Percentiles rank a stretch among this genome's conserved stretches.
Evolutionary conservation across 30 jellyfish, hydroid and myxozoan species (phyloP).

Genomic region (Mastigias papua): DNA sequence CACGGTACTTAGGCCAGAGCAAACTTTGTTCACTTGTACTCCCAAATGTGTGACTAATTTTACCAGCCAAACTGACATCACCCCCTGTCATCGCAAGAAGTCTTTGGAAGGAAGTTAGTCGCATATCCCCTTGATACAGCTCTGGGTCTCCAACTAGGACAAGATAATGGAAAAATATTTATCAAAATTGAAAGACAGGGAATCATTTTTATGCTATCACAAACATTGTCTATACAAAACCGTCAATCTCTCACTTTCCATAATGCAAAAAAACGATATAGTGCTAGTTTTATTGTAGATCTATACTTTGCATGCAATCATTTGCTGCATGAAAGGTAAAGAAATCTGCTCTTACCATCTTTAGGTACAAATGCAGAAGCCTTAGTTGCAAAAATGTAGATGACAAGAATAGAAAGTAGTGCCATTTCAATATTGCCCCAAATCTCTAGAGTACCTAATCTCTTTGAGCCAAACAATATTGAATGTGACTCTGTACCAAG

Average conservation of each 20-base stretch:
- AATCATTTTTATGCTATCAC: background rate
- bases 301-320: background rate
- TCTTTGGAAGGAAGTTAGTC: conserved; percentile 83
- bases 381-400: background rate
- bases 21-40: conserved; percentile 70
- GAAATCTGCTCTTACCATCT: conserved; percentile 14
- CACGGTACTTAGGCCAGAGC: conserved; percentile 83
- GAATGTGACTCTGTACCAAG: too few relatives aligned
- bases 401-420: background rate
- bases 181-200: too few relatives aligned
- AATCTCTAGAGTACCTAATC: too few relatives aligned
- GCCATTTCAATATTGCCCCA: too few relatives aligned
- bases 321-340: background rate
- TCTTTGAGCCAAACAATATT: background rate
- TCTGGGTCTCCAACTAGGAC: conserved; percentile 61
- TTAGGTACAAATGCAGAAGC: conserved; percentile 24
- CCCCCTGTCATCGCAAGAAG: conserved; percentile 85
- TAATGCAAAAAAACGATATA: too few relatives aligned
- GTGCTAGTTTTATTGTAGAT: too few relatives aligned
- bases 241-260: too few relatives aligned
- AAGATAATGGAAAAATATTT: background rate
- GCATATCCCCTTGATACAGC: conserved; percentile 92
- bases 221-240: background rate
- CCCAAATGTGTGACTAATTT: conserved; percentile 40
- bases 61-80: conserved; percentile 86